Evolutionary conservation across 2,797 vertebrate genomes (phyloP), one percentile per base, ranked within the genome.

Genomic region (Pangasius macronema): DNA sequence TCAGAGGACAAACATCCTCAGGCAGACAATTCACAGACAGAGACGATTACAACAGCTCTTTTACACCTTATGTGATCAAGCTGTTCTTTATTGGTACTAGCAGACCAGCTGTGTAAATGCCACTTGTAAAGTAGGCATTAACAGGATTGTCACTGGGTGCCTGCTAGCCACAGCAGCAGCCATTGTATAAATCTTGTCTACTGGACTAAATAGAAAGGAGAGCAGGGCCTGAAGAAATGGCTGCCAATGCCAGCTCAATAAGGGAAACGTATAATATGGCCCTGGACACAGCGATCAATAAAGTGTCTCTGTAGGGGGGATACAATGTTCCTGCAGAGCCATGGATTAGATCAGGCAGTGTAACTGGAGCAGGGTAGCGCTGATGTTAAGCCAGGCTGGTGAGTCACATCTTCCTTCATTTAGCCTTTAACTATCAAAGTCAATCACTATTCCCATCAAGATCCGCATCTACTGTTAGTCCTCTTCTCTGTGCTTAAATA

Each of bases 221-320:
- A 82, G 70, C 86, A 79, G 82, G 4, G 7, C 90, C 84, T 89
- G 86, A 88, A 89, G 91, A 91, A 94, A 92, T 80, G 89, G 83
- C 84, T 88, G 83, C 88, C 91, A 90, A 87, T 82, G 89, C 81
- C 88, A 86, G 91, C 92, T 91, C 93, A 91, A 85, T 88, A 90
- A 94, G 91, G 76, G 89, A 85, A 89, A 87, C 72, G 90, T 93
- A 91, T 95, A 94, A 94, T 94, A 92, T 93, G 90, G 91, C 92
- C 92, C 89, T 89, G 94, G 94, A 95, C 94, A 93, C 90, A 90
- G 89, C 91, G 92, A 96, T 96, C 95, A 92, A 96, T 96, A 92
- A 88, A 85, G 88, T 85, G 86, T 88, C 93, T 94, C 93, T 93
- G 93, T 82, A 90, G 88, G 91, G 91, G 46, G 93, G 92, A 92